Conservation (phyloP, 2,797 vertebrate genomes). For the Trachops cirrhosus region DNA sequence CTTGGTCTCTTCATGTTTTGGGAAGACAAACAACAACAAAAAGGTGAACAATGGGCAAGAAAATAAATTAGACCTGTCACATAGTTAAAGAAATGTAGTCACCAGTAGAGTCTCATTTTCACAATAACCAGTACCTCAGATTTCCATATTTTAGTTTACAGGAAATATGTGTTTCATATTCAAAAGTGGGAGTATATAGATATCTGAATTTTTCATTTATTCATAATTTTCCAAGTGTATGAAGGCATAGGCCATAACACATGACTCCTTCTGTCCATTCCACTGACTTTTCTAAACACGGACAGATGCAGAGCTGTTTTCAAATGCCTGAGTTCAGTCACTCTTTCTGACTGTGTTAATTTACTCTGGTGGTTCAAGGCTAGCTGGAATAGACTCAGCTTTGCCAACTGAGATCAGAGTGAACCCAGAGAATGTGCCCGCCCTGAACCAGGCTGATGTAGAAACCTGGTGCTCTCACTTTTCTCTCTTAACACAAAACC, state of each 20-base stretch:
- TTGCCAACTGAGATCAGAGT: not conserved
- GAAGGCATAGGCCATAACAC: not conserved
- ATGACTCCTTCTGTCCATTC: not conserved
- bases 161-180: not conserved
- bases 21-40: not conserved
- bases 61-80: conserved; percentile 19
- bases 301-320: conserved; percentile 50
- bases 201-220: not conserved
- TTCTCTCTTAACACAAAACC: conserved; percentile 1
- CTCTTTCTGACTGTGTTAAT: conserved; percentile 44
- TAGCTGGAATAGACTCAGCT: not conserved
- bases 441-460: not conserved
- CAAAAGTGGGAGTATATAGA: not conserved
- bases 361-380: conserved; percentile 32
- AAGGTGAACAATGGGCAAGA: not conserved
- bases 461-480: not conserved
- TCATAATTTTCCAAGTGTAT: not conserved
- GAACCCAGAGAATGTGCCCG: not conserved
- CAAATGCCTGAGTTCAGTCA: not conserved
- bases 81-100: not conserved
- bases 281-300: conserved; percentile 13
- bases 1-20: conserved; percentile 26
- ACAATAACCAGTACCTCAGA: not conserved
- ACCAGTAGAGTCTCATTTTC: not conserved
- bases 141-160: conserved; percentile 2